These are phyloP conservation scores for Scrobipalpa atriplicella DNA, from an alignment of 2,888 invertebrate species.

Conservation along the genomic window DNA sequence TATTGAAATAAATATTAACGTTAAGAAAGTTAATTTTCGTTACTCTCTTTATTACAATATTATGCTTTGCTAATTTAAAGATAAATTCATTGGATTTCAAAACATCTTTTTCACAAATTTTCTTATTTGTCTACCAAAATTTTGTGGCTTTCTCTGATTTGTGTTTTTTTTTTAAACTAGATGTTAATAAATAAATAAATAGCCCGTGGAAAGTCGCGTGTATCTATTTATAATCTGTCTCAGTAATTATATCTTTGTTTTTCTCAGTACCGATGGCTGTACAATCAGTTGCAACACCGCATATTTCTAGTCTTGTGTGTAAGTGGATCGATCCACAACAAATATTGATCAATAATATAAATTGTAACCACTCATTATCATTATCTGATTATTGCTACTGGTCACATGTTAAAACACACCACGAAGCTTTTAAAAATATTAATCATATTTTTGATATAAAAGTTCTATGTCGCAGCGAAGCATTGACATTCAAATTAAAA, in stretches of 20 bases:
- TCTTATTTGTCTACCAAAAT: background rate
- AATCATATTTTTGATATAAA: too few species aligned
- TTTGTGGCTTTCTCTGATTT: background rate
- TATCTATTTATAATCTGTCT: conserved; percentile 26
- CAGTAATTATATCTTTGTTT: conserved; percentile 29
- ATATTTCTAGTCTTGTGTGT: conserved; percentile 17
- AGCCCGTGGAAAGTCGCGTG: conserved; percentile 27
- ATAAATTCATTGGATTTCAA: background rate
- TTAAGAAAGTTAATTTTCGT: conserved; percentile 14
- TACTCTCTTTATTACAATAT: background rate
- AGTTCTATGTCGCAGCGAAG: conserved; percentile 8
- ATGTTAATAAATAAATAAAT: conserved; percentile 7
- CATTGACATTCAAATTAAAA: conserved; percentile 26
- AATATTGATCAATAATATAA: conserved; percentile 31
- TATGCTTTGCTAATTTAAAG: background rate
- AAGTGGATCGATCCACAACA: conserved; percentile 29
- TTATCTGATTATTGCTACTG: conserved; percentile 49
- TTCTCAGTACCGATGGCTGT: conserved; percentile 28
- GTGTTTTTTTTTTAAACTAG: background rate
- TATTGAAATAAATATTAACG: conserved; percentile 23
- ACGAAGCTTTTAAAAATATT: background rate
- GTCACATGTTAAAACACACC: conserved; percentile 25
- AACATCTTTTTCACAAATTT: background rate
- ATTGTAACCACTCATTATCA: conserved; percentile 19
- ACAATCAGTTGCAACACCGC: conserved; percentile 28